Evolutionary conservation across 2,797 vertebrate genomes (phyloP).

Genomic region (Lemur catta): DNA sequence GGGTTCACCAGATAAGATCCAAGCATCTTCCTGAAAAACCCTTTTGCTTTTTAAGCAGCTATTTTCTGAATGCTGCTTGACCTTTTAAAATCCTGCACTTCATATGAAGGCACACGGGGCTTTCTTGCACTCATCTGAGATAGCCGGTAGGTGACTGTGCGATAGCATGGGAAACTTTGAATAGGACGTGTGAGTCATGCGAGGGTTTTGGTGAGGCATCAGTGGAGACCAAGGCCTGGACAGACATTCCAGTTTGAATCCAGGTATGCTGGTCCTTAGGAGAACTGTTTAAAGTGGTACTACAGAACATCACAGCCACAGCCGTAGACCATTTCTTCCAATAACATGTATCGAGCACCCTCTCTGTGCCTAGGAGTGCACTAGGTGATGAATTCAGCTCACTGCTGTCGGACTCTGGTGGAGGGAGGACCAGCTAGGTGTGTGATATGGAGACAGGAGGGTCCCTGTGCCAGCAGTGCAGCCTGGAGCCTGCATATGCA

Average conservation of each 20-base stretch:
- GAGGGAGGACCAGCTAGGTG: no score
- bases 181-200: background rate
- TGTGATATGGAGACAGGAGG: rapidly evolving
- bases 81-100: slow-evolving; percentile 45
- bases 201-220: background rate
- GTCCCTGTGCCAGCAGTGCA: background rate
- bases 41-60: background rate
- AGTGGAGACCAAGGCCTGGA: background rate
- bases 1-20: background rate
- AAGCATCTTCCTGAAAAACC: slow-evolving; percentile 18
- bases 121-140: background rate
- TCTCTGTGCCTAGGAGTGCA: background rate
- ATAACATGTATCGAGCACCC: background rate
- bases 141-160: background rate
- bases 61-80: slow-evolving; percentile 31
- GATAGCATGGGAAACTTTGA: background rate
- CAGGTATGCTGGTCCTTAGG: background rate
- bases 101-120: background rate
- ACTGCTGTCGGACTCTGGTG: background rate
- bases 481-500: background rate
- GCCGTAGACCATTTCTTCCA: background rate
- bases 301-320: background rate
- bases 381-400: background rate
- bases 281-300: background rate
- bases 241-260: background rate